phyloP scores from a whole-genome alignment of 2,113 vertebrate species.

The Hippocampus abdominalis region DNA sequence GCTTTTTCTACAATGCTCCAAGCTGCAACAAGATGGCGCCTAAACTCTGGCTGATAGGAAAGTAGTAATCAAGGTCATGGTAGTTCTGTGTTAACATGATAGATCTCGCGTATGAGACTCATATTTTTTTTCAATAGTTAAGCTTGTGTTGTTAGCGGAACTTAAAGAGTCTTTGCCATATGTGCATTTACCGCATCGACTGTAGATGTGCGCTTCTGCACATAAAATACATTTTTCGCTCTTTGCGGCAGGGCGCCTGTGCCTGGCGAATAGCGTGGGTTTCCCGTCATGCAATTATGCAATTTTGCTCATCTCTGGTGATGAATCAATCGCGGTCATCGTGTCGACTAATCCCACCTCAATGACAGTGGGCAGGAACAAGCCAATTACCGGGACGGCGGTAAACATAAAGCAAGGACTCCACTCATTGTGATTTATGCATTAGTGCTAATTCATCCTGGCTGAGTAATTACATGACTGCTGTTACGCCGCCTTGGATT shows the following conservation, averaged over 20 bases:
- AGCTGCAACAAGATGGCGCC: no score
- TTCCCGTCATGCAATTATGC: neutral
- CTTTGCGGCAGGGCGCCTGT: neutral
- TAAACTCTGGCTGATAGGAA: no score
- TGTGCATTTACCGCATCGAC: neutral
- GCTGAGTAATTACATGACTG: conserved; percentile 26
- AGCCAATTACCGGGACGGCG: conserved; percentile 11
- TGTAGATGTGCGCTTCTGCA: neutral
- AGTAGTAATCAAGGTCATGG: no score
- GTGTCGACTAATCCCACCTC: conserved; percentile 28
- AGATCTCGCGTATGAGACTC: no score
- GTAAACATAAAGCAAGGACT: conserved; percentile 42
- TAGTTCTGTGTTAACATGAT: no score
- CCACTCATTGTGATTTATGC: conserved; percentile 35
- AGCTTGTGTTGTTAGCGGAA: no score
- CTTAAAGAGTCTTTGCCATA: no score
- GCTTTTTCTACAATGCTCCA: no score
- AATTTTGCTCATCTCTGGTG: conserved; percentile 20
- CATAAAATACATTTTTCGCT: neutral
- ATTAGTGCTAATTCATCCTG: conserved; percentile 34
- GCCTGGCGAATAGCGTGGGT: neutral
- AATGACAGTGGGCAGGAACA: neutral
- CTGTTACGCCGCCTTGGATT: conserved; percentile 49
- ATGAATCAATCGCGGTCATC: conserved; percentile 27
- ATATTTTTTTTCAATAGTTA: no score